Evolutionary conservation across 35 echinoderm and acorn worm species (phyloP).

Genomic region (Apostichopus japonicus): DNA sequence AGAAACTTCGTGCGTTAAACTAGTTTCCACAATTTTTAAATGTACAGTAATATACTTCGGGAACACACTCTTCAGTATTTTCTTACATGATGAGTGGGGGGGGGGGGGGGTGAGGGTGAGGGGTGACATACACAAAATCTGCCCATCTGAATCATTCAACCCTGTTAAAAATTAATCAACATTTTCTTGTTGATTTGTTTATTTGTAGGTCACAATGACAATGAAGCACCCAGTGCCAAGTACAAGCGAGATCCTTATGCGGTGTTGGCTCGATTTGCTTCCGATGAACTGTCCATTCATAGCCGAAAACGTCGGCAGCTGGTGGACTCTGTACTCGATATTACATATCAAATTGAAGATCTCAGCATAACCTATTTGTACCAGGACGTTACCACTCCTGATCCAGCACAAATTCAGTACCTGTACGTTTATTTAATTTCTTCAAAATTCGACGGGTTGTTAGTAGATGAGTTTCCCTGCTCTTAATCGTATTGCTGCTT

Average conservation of each 20-base stretch:
- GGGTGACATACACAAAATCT: no score
- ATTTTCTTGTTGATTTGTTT: neutral
- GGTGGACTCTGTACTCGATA: no score
- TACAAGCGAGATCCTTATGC: conserved; percentile 22
- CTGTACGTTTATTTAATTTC: neutral
- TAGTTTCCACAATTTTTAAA: no score
- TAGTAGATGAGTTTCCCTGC: neutral
- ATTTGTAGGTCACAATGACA: neutral
- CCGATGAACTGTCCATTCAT: neutral
- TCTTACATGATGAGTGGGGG: no score
- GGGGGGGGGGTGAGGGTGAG: no score
- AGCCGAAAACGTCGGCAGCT: neutral
- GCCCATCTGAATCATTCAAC: no score
- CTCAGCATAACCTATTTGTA: neutral
- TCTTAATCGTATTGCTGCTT: no score
- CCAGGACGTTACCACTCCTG: neutral
- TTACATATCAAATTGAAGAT: neutral
- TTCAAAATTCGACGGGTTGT: neutral
- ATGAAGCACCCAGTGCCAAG: neutral
- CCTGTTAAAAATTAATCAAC: no score
- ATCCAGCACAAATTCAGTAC: neutral
- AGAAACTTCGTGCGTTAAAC: no score
- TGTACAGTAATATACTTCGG: no score
- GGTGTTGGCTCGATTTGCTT: neutral
- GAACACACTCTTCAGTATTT: no score